These are phyloP conservation scores for Drosophila rufa DNA, from an alignment of 1,140 invertebrate genomes.

Conservation along the genomic window DNA sequence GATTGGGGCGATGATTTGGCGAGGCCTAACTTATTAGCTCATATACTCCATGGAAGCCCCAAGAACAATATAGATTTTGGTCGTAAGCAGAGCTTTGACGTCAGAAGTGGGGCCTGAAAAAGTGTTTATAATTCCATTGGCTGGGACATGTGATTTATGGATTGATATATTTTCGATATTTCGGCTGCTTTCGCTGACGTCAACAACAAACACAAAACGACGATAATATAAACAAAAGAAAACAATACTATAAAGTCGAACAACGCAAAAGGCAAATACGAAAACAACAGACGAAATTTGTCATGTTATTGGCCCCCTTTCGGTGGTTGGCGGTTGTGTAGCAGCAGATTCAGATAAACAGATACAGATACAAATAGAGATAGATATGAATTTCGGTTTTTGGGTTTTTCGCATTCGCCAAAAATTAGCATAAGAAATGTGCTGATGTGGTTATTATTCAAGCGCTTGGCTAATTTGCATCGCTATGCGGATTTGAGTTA, in stretches of 20 bases:
- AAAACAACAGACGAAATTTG: constrained; percentile 59
- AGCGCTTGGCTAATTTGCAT: constrained; percentile 68
- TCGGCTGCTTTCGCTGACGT: constrained; percentile 67
- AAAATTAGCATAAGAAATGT: constrained; percentile 83
- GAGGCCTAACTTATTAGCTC: constrained; percentile 24
- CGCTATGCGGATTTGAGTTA: constrained; percentile 80
- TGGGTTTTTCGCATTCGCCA: constrained; percentile 73
- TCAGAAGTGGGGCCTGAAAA: constrained; percentile 18
- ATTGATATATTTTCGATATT: constrained; percentile 38
- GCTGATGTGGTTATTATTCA: constrained; percentile 63
- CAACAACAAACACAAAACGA: constrained; percentile 51
- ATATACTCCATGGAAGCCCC: background rate
- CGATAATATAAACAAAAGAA: constrained; percentile 49
- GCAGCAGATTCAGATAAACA: constrained; percentile 42
- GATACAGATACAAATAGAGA: constrained; percentile 34
- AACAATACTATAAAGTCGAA: constrained; percentile 38
- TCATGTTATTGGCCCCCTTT: constrained; percentile 62
- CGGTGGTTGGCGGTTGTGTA: constrained; percentile 19
- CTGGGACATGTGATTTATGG: constrained; percentile 55
- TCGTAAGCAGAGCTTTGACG: constrained; percentile 24
- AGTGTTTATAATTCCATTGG: constrained; percentile 23
- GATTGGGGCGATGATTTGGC: constrained; percentile 29
- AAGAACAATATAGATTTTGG: constrained; percentile 3
- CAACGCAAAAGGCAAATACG: constrained; percentile 53
- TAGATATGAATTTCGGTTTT: constrained; percentile 51